Evolutionary conservation across 2,113 vertebrate genomes (phyloP), one percentile per base, ranked within the genome.

Genomic region (Podocnemis expansa): DNA sequence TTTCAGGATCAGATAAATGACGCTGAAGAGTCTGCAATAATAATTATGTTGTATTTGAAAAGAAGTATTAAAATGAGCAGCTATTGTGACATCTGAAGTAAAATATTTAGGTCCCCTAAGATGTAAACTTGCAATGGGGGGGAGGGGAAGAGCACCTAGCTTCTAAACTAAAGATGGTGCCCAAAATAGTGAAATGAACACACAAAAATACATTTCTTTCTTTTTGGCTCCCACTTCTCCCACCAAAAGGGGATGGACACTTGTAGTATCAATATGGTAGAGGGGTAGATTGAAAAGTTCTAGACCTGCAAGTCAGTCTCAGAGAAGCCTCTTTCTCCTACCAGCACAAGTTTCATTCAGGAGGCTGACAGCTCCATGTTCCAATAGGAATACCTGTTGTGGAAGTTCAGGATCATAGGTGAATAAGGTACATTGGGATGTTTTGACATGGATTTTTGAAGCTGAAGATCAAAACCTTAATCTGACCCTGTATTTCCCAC

Each of bases 1-100:
- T 96, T 96, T 97, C 91, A 88, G 89, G 29, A 94, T 87, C 95
- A 91, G 94, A 87, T 92, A 83, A 96, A 85, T 91, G 94, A 63
- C 5, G 91, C 88, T 80, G 85, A 96, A 85, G 27, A 94, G 78
- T 91, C 90, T 94, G 17, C 84, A 85, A 94, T 96, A 67, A 93
- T 93, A 89, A 88, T 78, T 90, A 92, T 96, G 91, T 92, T 51
- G 88, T 91, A n/a, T 91, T 85, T 75, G 91, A 93, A 85, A 87
- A 67, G 81, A 87, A 82, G 96, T 85, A 83, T 78, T 83, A 80
- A 85, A 76, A 49, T 47, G 1, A 10, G 56, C 93, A 83, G 82
- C 84, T 21, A 67, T 67, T 63, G 31, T 31, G 73, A 38, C 43
- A 79, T 52, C 94, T 96, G 84, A 91, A 91, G 84, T 89, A 67